Evolutionary conservation across 2,888 invertebrate species (phyloP), one percentile per base, ranked within the genome.

Genomic region (Rugalucina vietnamica): DNA sequence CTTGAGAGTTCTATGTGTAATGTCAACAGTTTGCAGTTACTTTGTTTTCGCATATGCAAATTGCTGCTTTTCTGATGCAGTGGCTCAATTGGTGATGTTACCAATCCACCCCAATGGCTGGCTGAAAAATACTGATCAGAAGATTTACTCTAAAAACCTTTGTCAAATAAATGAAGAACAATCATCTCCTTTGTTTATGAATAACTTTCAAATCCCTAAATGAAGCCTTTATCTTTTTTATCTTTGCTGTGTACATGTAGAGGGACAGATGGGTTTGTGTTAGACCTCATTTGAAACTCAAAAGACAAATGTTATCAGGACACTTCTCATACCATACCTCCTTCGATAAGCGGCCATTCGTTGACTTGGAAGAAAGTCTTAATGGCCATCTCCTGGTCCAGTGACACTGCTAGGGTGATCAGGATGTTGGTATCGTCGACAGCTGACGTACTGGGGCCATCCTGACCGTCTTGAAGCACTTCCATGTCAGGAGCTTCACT

Each of bases 341-440:
- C 90, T 83, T 88, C 88, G 27, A 89, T 85, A 12, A 90, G 85
- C 37, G 86, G 86, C 90, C 90, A 90, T 18, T 83, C 85, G 75
- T 90, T 90, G 60, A 90, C 89, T 70, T 89, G 89, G 73, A 90
- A 90, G 82, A 90, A 90, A 34, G 89, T 88, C 71, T 88, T 87
- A 80, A 90, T 84, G 21, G 90, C 90, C 0, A 86, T 81, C 57
- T 90, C 89, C 76, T 90, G 90, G 37, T 90, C 88, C 12, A 70
- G 73, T 1, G 85, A 87, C 1, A 90, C 88, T 27, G 86, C 72
- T 10, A 90, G 81, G 0, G 86, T 84, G 57, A 90, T 29, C 3
- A 70, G 70, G 70, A 70, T 70, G n/a, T 37, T 36, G 70, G 3
- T 70, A 18, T 49, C 50, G 32, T 70, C 29, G 79, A 27, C 10